phyloP scores from a whole-genome alignment of 2,888 invertebrate species.

The Apantesis nais region DNA sequence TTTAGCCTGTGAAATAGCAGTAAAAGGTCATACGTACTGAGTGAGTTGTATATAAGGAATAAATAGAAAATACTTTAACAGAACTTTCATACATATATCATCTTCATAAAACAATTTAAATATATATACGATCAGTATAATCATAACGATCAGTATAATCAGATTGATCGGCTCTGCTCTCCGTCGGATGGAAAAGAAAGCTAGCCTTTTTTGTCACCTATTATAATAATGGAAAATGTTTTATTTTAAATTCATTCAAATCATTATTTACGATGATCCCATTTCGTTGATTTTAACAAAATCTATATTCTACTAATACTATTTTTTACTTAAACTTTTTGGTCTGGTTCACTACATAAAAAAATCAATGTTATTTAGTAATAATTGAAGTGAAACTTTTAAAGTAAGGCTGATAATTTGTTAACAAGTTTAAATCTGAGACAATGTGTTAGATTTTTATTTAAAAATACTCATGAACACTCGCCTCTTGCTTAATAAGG shows the following conservation, averaged over 20 bases:
- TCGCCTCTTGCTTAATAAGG: background rate
- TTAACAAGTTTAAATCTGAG: background rate
- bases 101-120: background rate
- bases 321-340: background rate
- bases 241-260: background rate
- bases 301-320: background rate
- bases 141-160: background rate
- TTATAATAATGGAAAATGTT: background rate
- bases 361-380: background rate
- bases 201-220: background rate
- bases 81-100: no score
- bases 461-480: background rate
- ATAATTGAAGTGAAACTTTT: no score
- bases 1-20: background rate
- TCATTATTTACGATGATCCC: background rate
- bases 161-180: background rate
- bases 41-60: background rate
- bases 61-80: no score
- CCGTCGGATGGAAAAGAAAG: background rate
- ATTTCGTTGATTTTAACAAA: background rate
- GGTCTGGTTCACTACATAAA: background rate
- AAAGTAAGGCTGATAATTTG: background rate
- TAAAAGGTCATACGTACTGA: background rate
- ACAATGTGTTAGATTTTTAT: background rate
- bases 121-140: background rate